A percentile compares a stretch with the other conserved stretches of the same genome.
phyloP scores from a whole-genome alignment of 2,797 vertebrate genomes.

The Bufotes viridis region DNA sequence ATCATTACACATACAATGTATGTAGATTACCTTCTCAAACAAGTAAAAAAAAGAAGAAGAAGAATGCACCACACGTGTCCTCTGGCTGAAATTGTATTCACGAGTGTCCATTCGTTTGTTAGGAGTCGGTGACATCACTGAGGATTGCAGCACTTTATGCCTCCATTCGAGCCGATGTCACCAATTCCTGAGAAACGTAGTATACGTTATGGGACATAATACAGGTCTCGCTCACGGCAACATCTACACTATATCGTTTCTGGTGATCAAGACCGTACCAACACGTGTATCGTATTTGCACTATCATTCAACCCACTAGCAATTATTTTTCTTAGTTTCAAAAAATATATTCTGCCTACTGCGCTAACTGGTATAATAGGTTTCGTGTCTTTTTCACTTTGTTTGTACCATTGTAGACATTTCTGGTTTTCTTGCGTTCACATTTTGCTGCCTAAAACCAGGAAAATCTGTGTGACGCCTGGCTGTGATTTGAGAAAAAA shows the following conservation, averaged over 20 bases:
- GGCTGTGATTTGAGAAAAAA: background rate
- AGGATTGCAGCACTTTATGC: background rate
- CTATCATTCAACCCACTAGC: background rate
- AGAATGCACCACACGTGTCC: background rate
- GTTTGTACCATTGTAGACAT: background rate
- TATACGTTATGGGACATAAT: background rate
- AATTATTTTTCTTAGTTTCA: background rate
- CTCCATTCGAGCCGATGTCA: background rate
- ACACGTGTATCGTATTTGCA: background rate
- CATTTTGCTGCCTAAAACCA: background rate
- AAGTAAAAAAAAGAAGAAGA: background rate
- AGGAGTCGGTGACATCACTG: background rate
- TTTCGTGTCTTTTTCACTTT: background rate
- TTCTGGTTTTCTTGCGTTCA: background rate
- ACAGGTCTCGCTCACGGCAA: background rate
- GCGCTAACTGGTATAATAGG: background rate
- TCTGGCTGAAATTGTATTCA: background rate
- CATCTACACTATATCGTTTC: background rate
- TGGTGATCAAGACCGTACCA: background rate
- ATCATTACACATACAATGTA: slow-evolving; percentile 33
- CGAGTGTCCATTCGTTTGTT: background rate
- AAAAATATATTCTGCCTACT: background rate
- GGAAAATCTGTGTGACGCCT: background rate
- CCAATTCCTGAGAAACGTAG: too few relatives aligned
- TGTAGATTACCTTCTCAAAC: background rate